Base-by-base conservation (phyloP, 1,140 invertebrate genomes). In the Neodiprion lecontei region DNA sequence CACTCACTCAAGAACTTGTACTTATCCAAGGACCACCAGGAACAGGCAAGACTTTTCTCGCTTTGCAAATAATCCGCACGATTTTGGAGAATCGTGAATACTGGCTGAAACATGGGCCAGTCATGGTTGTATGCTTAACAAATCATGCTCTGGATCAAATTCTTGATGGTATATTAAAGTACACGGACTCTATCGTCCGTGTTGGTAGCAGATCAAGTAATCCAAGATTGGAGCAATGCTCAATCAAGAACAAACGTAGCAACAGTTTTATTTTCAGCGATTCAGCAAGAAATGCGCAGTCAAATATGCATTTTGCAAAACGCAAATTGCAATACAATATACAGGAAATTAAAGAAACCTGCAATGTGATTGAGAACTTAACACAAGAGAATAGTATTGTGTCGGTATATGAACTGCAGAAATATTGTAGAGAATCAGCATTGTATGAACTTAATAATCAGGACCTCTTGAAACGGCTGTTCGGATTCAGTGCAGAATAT, bases 71-170 rank as follows among this genome's bases (percentile, higher is more conserved):
- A 49, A 89, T 91, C 0, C 84, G 91, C 76, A 89, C 89, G 3
- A 80, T 95, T 9, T 79, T 95, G 11, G 66, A 89, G 40, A 93
- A 92, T 80, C n/a, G 11, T 11, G 4, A 61, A n/a, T n/a, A 61
- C 53, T 61, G 53, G 53, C 53, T 12, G 11, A 73, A 84, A 9
- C 67, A 77, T 61, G 80, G 76, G 1, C 92, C 94, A 7, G 92
- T 97, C 71, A 84, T 97, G 3, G 88, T 97, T 11, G 91, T 97
- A 17, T 96, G 95, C 81, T 96, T 93, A 78, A 96, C 95, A 0
- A 97, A 97, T 82, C 95, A 96, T 85, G 95, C 96, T 1, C 83
- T 97, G 5, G 96, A 97, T 88, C 95, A 97, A 83, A 96, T 97
- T 88, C 84, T 97, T n/a, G 92, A 95, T 84, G 93, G 92, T 23